These are phyloP conservation scores for Aselliscus stoliczkanus DNA, from an alignment of 2,797 vertebrate species.

Conservation along the genomic window DNA sequence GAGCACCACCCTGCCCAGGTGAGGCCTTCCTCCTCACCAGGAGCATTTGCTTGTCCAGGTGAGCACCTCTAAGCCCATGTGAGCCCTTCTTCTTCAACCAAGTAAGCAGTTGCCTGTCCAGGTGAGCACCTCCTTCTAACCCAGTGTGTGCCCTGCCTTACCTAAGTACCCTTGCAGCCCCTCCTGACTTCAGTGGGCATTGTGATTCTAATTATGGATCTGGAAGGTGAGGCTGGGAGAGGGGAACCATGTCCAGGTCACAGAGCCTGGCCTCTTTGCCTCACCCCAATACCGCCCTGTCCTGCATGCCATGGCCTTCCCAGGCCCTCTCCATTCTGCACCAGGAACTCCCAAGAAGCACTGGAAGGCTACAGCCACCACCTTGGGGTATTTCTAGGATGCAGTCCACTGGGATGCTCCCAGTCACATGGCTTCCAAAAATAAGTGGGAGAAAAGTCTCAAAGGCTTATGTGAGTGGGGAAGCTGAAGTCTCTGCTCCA, in stretches of 20 bases:
- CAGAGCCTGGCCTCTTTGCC: not conserved
- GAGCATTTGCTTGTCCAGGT: too few relatives aligned
- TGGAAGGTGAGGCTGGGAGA: not conserved
- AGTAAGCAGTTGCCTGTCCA: too few relatives aligned
- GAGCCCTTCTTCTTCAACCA: too few relatives aligned
- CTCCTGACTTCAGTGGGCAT: not conserved
- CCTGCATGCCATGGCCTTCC: not conserved
- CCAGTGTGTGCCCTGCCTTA: not conserved
- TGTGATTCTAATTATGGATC: not conserved
- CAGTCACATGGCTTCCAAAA: not conserved
- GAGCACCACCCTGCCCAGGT: too few relatives aligned
- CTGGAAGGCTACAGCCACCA: not conserved
- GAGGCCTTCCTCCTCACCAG: too few relatives aligned
- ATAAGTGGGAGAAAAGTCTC: not conserved
- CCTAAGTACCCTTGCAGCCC: not conserved
- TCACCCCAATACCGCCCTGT: not conserved
- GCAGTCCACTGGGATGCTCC: not conserved
- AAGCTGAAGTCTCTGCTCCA: fast-evolving
- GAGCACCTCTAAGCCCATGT: too few relatives aligned
- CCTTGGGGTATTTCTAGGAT: not conserved
- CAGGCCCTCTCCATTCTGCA: not conserved
- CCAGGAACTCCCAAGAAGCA: not conserved
- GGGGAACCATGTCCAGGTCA: not conserved
- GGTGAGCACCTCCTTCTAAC: not conserved
- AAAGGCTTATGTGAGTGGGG: fast-evolving